Conservation (phyloP, 2,888 invertebrate species). For the Notocelia uddmanniana region DNA sequence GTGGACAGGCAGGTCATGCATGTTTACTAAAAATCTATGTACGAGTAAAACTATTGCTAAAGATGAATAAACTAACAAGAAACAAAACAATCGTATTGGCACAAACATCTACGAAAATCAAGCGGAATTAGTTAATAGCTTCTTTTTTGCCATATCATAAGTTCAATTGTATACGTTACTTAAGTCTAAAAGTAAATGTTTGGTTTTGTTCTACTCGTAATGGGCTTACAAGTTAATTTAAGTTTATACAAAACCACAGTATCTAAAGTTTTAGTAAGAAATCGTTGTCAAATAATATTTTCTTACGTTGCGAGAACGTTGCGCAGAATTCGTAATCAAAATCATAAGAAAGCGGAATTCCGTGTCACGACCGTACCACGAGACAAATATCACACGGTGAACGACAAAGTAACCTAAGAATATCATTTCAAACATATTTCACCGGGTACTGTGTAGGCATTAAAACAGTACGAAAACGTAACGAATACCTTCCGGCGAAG, state of each 20-base stretch:
- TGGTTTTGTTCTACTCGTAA: too few species aligned
- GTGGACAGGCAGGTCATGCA: too few species aligned
- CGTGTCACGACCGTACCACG: neutral
- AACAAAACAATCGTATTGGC: too few species aligned
- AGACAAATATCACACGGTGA: constrained; percentile 33
- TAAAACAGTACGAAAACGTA: constrained; percentile 12
- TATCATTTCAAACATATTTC: constrained; percentile 41
- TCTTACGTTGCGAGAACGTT: neutral
- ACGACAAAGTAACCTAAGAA: constrained; percentile 41
- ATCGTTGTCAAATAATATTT: neutral
- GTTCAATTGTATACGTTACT: too few species aligned
- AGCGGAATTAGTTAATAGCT: too few species aligned
- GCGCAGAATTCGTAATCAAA: constrained; percentile 9
- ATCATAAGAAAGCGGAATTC: constrained; percentile 8
- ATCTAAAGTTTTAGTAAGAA: neutral
- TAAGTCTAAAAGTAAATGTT: too few species aligned
- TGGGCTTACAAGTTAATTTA: neutral
- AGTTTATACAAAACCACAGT: neutral
- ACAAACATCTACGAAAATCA: too few species aligned
- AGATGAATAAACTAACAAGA: too few species aligned
- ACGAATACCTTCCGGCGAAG: too few species aligned
- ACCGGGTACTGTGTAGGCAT: neutral
- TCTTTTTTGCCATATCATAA: too few species aligned
- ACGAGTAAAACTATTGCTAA: too few species aligned
- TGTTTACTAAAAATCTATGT: too few species aligned